Base-by-base conservation (phyloP, 2,113 vertebrate species). In the Scomber japonicus region DNA sequence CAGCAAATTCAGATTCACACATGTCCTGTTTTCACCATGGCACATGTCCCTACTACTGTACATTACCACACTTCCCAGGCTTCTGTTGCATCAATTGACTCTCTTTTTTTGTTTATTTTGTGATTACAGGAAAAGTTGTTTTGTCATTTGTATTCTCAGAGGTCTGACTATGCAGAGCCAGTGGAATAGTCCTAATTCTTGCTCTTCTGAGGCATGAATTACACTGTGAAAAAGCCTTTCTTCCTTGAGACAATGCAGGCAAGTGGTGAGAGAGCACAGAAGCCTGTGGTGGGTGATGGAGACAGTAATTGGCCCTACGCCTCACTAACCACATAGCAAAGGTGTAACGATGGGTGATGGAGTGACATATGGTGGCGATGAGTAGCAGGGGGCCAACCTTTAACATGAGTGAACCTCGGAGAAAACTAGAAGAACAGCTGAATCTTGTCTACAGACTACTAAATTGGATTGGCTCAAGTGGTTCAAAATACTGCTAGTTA, bases 261-360 rank as follows among this genome's bases (percentile, higher is more conserved):
- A 16, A 51, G 81, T 60, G 53, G 45, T 61, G 63, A 50, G 70
- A 31, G 63, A 57, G 79, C 64, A 17, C n/a, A n/a, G 45, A 46
- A 80, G 57, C 21, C 66, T 2, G 59, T 11, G 61, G n/a, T 57
- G 76, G 67, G 27, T 73, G 80, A 88, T 75, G 72, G 76, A 76
- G 77, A 73, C 86, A 1, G 66, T 88, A 89, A 93, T 86, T 89
- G 84, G 76, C 17, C 77, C 65, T 44, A 71, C 27, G 79, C 75
- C 89, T 88, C 81, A 88, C 86, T 85, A 86, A 73, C 62, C 89
- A 53, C 83, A 89, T 0, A 80, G 83, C 84, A 78, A 86, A 90
- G 80, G 84, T 90, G 69, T 81, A 83, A 86, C 81, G n/a, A 78
- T 40, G 79, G 83, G 82, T 80, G 79, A 85, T 81, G 35, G 76